These are phyloP conservation scores for Drosophila punjabiensis DNA, from an alignment of 1,140 invertebrate species.

Conservation along the genomic window DNA sequence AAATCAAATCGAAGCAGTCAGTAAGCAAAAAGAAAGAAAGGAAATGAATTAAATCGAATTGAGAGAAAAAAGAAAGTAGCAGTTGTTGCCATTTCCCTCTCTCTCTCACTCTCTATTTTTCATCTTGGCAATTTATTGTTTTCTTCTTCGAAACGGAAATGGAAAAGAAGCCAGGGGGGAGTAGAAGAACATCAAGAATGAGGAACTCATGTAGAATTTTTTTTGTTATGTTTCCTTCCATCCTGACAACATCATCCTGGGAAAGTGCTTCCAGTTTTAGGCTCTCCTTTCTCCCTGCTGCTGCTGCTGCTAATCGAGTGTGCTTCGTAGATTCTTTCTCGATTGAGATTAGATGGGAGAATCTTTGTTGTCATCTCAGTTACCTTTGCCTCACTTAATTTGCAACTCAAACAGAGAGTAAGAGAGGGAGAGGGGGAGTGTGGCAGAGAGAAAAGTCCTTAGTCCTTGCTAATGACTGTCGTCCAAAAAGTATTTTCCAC, in stretches of 20 bases:
- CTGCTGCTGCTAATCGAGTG: constrained; percentile 30
- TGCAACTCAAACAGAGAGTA: constrained; percentile 23
- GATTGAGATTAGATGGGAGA: constrained; percentile 31
- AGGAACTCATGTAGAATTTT: constrained; percentile 24
- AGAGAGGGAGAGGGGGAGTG: neutral
- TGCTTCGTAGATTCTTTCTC: constrained; percentile 10
- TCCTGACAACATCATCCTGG: neutral
- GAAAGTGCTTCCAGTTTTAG: constrained; percentile 26
- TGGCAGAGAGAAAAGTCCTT: constrained; percentile 7
- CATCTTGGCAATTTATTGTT: constrained; percentile 47
- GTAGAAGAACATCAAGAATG: constrained; percentile 6
- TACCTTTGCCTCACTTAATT: constrained; percentile 32
- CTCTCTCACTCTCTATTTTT: constrained; percentile 30
- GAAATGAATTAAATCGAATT: constrained; percentile 53
- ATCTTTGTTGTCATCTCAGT: constrained; percentile 39
- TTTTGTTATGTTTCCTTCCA: neutral
- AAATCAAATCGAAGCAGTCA: constrained; percentile 36
- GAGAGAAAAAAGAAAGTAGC: constrained; percentile 25
- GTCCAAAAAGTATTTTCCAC: constrained; percentile 52
- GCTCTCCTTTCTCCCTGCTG: constrained; percentile 2
- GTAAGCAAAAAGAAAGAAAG: constrained; percentile 34
- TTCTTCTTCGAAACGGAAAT: constrained; percentile 42
- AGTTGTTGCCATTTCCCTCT: constrained; percentile 13
- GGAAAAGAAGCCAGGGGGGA: constrained; percentile 10
- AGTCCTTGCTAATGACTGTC: constrained; percentile 49